A percentile compares a stretch with the other conserved stretches of the same genome.
These are phyloP conservation scores for Pegea sp. DNA, from an alignment of 23 tunicate species.

Conservation along the genomic window DNA sequence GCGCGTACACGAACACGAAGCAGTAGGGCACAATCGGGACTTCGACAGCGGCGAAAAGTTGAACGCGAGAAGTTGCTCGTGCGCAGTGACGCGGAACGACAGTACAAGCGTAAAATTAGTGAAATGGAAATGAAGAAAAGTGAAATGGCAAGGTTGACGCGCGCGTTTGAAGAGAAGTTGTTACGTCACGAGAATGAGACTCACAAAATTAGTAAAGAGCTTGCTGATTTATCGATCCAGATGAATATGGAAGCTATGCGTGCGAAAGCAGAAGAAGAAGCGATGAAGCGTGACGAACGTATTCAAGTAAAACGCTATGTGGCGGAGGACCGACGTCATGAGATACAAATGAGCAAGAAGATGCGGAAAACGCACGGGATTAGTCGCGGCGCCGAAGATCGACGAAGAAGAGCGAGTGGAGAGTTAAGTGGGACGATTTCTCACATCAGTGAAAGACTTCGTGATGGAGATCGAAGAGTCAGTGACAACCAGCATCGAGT, in stretches of 20 bases:
- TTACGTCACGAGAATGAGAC: conserved; percentile 50
- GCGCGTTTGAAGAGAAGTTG: conserved; percentile 44
- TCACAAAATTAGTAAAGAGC: conserved; percentile 23
- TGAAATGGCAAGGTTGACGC: conserved; percentile 38
- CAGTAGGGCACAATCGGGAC: conserved; percentile 53
- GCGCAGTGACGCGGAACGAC: conserved; percentile 53
- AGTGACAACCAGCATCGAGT: conserved; percentile 58
- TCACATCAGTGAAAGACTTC: conserved; percentile 37
- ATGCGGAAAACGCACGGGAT: conserved; percentile 44
- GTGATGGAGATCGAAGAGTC: conserved; percentile 79
- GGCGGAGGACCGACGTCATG: conserved; percentile 33
- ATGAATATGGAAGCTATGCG: conserved; percentile 71
- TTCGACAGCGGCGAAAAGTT: conserved; percentile 52
- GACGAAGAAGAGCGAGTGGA: conserved; percentile 68
- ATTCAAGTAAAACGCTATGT: conserved; percentile 44
- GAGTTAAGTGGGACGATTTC: conserved; percentile 26
- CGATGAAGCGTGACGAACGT: conserved; percentile 50
- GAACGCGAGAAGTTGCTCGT: conserved; percentile 38
- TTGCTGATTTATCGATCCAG: conserved; percentile 42
- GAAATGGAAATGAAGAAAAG: conserved; percentile 43
- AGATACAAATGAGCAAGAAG: conserved; percentile 45
- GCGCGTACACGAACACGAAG: conserved; percentile 45
- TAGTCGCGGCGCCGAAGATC: conserved; percentile 52
- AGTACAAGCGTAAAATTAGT: conserved; percentile 28
- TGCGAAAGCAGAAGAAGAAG: conserved; percentile 33